These are phyloP conservation scores for Daboia siamensis DNA, from an alignment of 2,113 vertebrate species.

Conservation along the genomic window DNA sequence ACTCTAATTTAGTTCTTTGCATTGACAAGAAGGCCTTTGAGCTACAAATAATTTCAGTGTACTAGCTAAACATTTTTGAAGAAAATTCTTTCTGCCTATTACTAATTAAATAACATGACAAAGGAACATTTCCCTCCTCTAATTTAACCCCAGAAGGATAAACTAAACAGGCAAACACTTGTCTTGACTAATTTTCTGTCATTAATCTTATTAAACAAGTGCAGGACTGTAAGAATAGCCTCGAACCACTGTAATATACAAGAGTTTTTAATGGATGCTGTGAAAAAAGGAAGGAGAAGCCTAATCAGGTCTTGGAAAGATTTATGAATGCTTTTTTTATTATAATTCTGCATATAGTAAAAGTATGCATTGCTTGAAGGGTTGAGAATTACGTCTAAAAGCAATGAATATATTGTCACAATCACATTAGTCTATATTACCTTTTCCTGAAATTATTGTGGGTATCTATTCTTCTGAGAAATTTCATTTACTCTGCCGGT, in stretches of 20 bases:
- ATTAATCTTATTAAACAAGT: slow-evolving; percentile 69
- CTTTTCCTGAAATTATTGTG: neutral
- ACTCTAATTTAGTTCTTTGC: slow-evolving; percentile 50
- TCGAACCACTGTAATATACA: slow-evolving; percentile 47
- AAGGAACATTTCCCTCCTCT: slow-evolving; percentile 59
- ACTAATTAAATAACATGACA: slow-evolving; percentile 62
- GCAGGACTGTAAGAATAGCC: slow-evolving; percentile 61
- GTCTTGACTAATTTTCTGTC: slow-evolving; percentile 72
- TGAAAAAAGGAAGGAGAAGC: neutral
- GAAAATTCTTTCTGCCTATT: slow-evolving; percentile 54
- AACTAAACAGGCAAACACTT: slow-evolving; percentile 63
- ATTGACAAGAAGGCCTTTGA: slow-evolving; percentile 60
- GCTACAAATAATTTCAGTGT: slow-evolving; percentile 56
- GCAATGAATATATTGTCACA: slow-evolving; percentile 6
- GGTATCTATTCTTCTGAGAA: slow-evolving; percentile 10
- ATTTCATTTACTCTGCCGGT: neutral
- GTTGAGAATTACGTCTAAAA: slow-evolving; percentile 35
- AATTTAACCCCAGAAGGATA: slow-evolving; percentile 57
- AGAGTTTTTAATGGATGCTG: slow-evolving; percentile 40
- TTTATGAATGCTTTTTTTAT: slow-evolving; percentile 45
- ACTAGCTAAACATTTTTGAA: slow-evolving; percentile 42
- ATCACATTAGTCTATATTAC: neutral
- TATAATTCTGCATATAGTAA: slow-evolving; percentile 30
- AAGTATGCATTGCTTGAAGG: slow-evolving; percentile 48
- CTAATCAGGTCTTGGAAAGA: slow-evolving; percentile 39